Conservation (phyloP, 1,140 invertebrate species). For the Diuraphis noxia region DNA sequence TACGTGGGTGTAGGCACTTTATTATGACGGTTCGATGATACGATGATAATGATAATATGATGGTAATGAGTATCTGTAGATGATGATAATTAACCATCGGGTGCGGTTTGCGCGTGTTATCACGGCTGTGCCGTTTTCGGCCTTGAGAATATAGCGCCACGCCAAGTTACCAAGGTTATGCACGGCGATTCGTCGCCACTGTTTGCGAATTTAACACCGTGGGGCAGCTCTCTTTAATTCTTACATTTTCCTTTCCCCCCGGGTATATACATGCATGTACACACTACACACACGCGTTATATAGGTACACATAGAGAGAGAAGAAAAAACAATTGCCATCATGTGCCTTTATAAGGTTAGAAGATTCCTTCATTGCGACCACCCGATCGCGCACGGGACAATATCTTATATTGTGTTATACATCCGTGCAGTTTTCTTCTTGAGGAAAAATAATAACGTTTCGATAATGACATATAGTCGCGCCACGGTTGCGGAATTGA, state of each 20-base stretch:
- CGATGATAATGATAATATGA: neutral
- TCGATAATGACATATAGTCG: neutral
- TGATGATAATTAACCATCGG: neutral
- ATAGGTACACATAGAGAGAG: neutral
- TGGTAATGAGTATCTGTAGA: neutral
- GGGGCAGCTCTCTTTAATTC: neutral
- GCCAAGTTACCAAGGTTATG: slow-evolving; percentile 18
- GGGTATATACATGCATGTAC: neutral
- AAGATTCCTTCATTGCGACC: neutral
- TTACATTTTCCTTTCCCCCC: neutral
- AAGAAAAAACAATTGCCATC: neutral
- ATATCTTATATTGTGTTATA: neutral
- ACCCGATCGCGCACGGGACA: neutral
- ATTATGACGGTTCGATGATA: neutral
- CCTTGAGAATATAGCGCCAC: slow-evolving; percentile 19
- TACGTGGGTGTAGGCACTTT: neutral
- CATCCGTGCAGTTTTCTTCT: neutral
- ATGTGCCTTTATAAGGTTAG: neutral
- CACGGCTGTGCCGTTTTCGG: neutral
- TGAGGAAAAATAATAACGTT: neutral
- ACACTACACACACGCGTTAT: neutral
- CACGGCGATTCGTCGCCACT: slow-evolving; percentile 15
- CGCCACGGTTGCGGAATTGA: neutral
- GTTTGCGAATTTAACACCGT: neutral
- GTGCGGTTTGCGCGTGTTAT: neutral